A percentile compares a stretch with the other conserved stretches of the same genome.
These are phyloP conservation scores for Manis javanica DNA, from an alignment of 2,797 vertebrate species.

Conservation along the genomic window DNA sequence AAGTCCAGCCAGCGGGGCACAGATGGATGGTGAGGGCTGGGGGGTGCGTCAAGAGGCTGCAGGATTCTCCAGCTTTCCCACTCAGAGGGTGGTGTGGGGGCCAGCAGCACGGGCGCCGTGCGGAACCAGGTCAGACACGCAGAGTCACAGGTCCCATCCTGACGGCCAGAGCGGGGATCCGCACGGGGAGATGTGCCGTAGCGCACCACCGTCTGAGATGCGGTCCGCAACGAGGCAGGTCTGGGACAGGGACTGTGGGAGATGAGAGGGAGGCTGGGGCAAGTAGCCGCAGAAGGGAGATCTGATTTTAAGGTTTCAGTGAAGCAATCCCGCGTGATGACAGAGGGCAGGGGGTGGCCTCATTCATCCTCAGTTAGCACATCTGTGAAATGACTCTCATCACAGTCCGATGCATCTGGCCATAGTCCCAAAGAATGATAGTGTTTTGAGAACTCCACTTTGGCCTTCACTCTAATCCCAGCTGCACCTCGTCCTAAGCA, in stretches of 20 bases:
- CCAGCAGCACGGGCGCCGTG: rapidly evolving
- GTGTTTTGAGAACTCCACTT: background rate
- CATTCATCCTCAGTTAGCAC: background rate
- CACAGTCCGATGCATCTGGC: background rate
- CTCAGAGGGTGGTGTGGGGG: background rate
- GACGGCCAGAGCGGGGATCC: background rate
- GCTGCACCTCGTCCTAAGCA: background rate
- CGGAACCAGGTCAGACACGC: background rate
- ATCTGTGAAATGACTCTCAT: too few relatives aligned
- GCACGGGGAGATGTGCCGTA: rapidly evolving
- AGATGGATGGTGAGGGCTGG: rapidly evolving
- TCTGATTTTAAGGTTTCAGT: background rate
- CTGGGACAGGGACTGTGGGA: background rate
- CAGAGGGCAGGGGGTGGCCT: background rate
- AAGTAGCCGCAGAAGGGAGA: background rate
- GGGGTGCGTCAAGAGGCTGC: background rate
- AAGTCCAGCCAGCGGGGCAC: background rate
- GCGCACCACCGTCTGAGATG: too few relatives aligned
- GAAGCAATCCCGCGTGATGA: too few relatives aligned
- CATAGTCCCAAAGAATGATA: background rate
- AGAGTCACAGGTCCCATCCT: too few relatives aligned
- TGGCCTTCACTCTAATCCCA: background rate
- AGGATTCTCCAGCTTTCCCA: too few relatives aligned
- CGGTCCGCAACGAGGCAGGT: background rate
- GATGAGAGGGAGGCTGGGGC: background rate